Evolutionary conservation across 2,888 invertebrate genomes (phyloP).

Genomic region (Acholoe squamosa): DNA sequence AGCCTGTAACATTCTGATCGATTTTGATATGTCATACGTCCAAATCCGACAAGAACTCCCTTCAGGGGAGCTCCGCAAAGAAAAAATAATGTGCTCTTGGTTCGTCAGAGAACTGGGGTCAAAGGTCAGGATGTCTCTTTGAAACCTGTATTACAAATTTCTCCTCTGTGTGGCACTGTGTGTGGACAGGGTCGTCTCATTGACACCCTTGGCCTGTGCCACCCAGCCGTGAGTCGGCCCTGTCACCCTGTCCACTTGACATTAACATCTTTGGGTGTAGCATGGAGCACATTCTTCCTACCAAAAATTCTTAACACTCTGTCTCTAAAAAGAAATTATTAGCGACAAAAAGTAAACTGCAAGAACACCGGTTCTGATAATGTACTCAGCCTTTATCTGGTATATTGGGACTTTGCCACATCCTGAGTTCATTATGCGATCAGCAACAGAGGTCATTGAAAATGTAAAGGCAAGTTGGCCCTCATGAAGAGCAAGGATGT

Average conservation of each 20-base stretch:
- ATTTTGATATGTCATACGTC: too few species aligned
- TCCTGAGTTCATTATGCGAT: too few species aligned
- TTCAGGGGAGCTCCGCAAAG: too few species aligned
- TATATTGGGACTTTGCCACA: too few species aligned
- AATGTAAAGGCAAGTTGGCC: too few species aligned
- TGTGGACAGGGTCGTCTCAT: neutral
- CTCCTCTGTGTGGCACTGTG: neutral
- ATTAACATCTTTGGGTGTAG: conserved; percentile 33
- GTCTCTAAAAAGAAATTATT: neutral
- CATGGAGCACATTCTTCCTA: neutral
- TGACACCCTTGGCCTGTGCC: neutral
- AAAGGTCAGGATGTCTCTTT: conserved; percentile 58
- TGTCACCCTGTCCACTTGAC: neutral
- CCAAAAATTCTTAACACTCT: neutral
- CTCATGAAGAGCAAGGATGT: too few species aligned
- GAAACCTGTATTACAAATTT: conserved; percentile 55
- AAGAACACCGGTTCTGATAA: neutral
- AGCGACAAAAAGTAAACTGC: neutral
- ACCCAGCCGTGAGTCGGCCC: neutral
- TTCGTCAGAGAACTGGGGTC: conserved; percentile 62
- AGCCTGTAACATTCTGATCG: too few species aligned
- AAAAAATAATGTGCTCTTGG: too few species aligned
- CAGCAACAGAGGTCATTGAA: too few species aligned
- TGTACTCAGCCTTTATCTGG: too few species aligned
- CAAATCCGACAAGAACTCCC: too few species aligned